Conservation (phyloP, 2,113 vertebrate genomes). For the Archilochus colubris region DNA sequence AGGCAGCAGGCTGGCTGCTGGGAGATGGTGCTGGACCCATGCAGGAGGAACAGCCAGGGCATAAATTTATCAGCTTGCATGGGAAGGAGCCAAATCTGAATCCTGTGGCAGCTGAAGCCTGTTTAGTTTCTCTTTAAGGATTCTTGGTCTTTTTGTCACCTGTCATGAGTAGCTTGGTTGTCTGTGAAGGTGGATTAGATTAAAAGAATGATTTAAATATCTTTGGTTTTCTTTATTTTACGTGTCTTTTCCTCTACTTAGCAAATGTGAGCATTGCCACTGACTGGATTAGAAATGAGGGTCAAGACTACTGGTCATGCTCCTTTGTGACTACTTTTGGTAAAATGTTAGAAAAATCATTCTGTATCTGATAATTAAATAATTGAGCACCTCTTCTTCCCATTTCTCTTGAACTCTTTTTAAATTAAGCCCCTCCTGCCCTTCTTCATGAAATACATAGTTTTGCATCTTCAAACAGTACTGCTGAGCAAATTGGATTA, state of each 20-base stretch:
- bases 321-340: not conserved
- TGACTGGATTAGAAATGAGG: not conserved
- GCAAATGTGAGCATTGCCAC: not conserved
- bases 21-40: not conserved
- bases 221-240: not conserved
- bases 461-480: not conserved
- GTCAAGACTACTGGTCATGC: not conserved
- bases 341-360: not conserved
- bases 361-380: not conserved
- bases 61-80: not conserved
- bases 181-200: not conserved
- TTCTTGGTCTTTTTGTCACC: not conserved
- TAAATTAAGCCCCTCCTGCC: not conserved
- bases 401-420: not conserved
- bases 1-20: not conserved
- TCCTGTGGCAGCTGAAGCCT: not conserved
- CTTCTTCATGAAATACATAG: not conserved
- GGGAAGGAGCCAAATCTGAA: not conserved
- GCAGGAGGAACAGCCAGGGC: fast-evolving
- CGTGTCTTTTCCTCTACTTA: not conserved
- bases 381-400: not conserved
- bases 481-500: not conserved
- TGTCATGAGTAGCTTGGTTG: not conserved
- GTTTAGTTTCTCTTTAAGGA: not conserved
- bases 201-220: not conserved